Evolutionary conservation across 2,888 invertebrate genomes (phyloP).

Genomic region (Sceliomorpha sp.): DNA sequence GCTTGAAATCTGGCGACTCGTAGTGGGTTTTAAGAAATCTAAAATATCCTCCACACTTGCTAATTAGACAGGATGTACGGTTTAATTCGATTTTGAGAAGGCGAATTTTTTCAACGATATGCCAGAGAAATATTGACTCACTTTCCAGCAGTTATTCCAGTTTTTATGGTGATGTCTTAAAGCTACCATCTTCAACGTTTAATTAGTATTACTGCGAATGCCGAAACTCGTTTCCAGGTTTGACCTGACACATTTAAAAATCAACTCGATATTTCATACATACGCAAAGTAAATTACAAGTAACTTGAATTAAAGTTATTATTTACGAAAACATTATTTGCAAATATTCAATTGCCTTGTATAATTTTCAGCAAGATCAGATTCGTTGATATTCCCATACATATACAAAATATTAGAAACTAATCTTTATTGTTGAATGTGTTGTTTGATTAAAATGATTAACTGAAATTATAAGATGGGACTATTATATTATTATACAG

Average conservation of each 20-base stretch:
- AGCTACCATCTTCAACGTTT: constrained; percentile 40
- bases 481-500: too few relatives aligned
- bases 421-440: too few relatives aligned
- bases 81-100: constrained; percentile 51
- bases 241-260: constrained; percentile 50
- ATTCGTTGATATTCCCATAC: too few relatives aligned
- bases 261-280: constrained; percentile 25
- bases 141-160: constrained; percentile 49
- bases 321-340: too few relatives aligned
- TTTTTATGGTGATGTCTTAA: constrained; percentile 41
- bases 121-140: constrained; percentile 47
- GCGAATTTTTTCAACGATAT: constrained; percentile 21
- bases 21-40: constrained; percentile 20
- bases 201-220: constrained; percentile 43
- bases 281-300: constrained; percentile 19
- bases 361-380: too few relatives aligned
- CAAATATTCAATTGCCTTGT: too few relatives aligned
- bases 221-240: constrained; percentile 50
- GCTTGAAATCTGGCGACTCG: constrained; percentile 34
- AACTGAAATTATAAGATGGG: too few relatives aligned
- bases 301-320: too few relatives aligned
- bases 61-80: constrained; percentile 48
- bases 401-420: too few relatives aligned
- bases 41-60: constrained; percentile 18
- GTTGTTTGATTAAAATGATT: too few relatives aligned